phyloP scores from a whole-genome alignment of 2,888 invertebrate genomes.

The Carcina quercana region DNA sequence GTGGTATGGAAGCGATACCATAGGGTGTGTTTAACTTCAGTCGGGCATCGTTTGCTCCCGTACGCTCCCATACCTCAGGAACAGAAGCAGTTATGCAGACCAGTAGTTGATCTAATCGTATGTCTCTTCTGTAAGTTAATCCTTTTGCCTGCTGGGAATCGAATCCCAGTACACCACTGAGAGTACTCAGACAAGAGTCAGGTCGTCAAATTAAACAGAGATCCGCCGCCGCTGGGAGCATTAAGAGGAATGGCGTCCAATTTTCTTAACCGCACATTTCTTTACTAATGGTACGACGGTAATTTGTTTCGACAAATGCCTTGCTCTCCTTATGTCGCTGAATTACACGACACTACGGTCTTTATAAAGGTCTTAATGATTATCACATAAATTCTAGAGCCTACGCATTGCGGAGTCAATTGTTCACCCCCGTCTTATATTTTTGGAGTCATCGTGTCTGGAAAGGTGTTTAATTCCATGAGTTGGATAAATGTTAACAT shows the following conservation, averaged over 20 bases:
- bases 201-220: constrained; percentile 33
- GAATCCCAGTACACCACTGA: constrained; percentile 1
- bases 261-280: constrained; percentile 41
- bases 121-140: not conserved
- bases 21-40: too few relatives aligned
- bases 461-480: too few relatives aligned
- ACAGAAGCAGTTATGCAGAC: too few relatives aligned
- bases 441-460: too few relatives aligned
- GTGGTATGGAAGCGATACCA: too few relatives aligned
- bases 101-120: not conserved
- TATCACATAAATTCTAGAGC: constrained; percentile 1
- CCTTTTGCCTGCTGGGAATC: not conserved
- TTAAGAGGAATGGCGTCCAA: constrained; percentile 36
- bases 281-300: constrained; percentile 44
- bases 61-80: too few relatives aligned
- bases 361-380: constrained; percentile 5
- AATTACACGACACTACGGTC: constrained; percentile 4
- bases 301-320: constrained; percentile 33
- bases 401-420: too few relatives aligned
- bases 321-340: constrained; percentile 10
- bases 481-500: too few relatives aligned
- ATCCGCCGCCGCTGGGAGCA: constrained; percentile 22
- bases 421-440: too few relatives aligned
- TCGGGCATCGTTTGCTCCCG: too few relatives aligned
- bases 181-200: constrained; percentile 20